phyloP scores from a whole-genome alignment of 2,113 vertebrate genomes.

The Grammomys surdaster region DNA sequence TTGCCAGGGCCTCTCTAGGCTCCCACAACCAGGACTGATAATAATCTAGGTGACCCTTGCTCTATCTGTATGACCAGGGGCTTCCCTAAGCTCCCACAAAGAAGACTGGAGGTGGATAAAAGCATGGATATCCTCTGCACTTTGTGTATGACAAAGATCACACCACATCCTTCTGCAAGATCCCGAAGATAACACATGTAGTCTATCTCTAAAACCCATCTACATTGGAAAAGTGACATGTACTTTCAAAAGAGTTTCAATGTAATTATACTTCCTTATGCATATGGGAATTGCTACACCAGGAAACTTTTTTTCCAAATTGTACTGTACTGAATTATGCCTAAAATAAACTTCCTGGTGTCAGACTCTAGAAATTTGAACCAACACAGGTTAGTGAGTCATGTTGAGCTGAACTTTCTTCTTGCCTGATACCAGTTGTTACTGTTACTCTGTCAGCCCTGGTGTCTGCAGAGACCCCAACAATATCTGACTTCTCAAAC shows the following conservation, averaged over 20 bases:
- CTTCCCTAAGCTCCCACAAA: background rate
- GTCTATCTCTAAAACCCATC: background rate
- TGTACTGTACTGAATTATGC: background rate
- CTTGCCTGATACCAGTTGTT: background rate
- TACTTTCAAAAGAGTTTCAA: background rate
- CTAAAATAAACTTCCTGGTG: background rate
- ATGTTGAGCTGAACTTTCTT: background rate
- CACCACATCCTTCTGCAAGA: background rate
- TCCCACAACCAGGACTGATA: background rate
- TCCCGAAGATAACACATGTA: background rate
- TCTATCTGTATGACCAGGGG: background rate
- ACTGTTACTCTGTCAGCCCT: background rate
- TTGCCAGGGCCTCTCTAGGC: background rate
- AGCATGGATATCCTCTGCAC: background rate
- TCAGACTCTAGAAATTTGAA: background rate
- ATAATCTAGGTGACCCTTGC: background rate
- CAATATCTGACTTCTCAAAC: conserved; percentile 26
- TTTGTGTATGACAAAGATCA: background rate
- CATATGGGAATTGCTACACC: background rate
- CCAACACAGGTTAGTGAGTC: background rate
- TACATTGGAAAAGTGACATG: background rate
- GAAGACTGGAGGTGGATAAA: background rate
- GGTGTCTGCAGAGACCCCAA: background rate
- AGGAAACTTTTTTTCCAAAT: background rate
- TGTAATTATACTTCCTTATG: background rate